Evolutionary conservation across 1,140 invertebrate species (phyloP).

Genomic region (Oppia nitens): DNA sequence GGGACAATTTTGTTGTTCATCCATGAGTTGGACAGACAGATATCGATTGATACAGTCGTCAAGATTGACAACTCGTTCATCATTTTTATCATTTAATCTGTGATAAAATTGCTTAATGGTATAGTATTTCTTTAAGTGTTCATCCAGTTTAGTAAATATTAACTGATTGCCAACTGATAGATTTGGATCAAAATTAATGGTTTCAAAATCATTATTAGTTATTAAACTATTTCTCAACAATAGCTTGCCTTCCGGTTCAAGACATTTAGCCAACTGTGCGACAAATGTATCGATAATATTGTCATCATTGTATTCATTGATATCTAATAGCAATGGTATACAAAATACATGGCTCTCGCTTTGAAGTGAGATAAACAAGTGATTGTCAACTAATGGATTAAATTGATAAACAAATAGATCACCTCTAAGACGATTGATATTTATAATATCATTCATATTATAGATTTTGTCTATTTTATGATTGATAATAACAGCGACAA

Average conservation of each 20-base stretch:
- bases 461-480: no score
- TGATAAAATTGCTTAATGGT: neutral
- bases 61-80: neutral
- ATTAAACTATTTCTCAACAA: no score
- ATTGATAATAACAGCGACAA: neutral
- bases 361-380: no score
- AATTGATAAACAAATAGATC: no score
- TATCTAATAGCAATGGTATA: neutral
- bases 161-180: neutral
- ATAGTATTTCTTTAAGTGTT: neutral
- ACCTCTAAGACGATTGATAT: no score
- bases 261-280: no score
- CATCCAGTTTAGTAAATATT: neutral
- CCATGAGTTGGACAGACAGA: neutral
- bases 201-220: neutral
- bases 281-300: no score
- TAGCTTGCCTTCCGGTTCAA: no score
- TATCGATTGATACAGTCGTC: neutral
- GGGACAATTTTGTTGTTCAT: neutral
- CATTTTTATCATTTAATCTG: neutral
- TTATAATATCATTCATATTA: no score
- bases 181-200: neutral
- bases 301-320: neutral
- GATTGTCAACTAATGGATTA: no score
- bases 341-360: no score